Evolutionary conservation across 2,888 invertebrate genomes (phyloP), one percentile per base, ranked within the genome.

Genomic region (Dugesia japonica): DNA sequence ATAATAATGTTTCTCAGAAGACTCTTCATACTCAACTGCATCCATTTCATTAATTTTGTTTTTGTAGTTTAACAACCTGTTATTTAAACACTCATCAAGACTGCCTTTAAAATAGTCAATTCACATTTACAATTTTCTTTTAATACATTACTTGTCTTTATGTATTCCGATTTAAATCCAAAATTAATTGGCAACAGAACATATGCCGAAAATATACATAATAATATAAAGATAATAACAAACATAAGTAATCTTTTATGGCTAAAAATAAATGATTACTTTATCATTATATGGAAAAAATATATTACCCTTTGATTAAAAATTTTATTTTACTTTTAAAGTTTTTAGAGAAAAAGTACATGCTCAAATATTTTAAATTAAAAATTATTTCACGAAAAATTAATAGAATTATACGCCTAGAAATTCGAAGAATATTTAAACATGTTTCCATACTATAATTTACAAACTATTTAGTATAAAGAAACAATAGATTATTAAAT

Each of bases 401-500:
- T n/a, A 56, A 23, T 56, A 56, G 23, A 56, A 56, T 13, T 13
- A 56, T 20, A n/a, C 56, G 56, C 56, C 23, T 56, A n/a, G 20
- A 56, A 56, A 56, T 20, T 56, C 17, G n/a, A 56, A 56, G 17
- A n/a, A 4, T 13, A 56, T 56, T 56, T n/a, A 56, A 56, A 56
- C 56, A 56, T 56, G 56, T 56, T 56, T 56, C 56, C 56, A 56
- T 56, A 56, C 7, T 56, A 56, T 56, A 56, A 56, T 56, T 56
- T 56, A 56, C 56, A 56, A n/a, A 23, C n/a, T 23, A 56, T 9
- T 56, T 56, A 23, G 23, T 56, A 20, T 56, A 56, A 56, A 56
- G 56, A 56, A 56, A 56, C 56, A 56, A 56, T 56, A n/a, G n/a
- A n/a, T 56, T 38, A n/a, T n/a, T n/a, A n/a, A n/a, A n/a, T n/a